Conservation (phyloP, 2,797 vertebrate species). For the Acipenser oxyrinchus region DNA sequence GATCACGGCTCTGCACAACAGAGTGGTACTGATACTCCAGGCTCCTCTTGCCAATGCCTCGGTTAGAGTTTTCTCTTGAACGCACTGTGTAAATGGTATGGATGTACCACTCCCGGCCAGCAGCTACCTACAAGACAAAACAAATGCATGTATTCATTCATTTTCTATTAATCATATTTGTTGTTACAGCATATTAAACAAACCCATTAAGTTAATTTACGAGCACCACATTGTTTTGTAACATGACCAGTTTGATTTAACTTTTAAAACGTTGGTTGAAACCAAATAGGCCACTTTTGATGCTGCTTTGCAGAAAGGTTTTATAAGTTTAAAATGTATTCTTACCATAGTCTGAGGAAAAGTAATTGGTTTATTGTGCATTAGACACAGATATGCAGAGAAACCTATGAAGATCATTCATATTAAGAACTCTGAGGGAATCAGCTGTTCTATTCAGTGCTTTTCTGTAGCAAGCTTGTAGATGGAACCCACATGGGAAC, state of each 20-base stretch:
- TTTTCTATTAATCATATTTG: not conserved
- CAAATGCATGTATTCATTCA: not conserved
- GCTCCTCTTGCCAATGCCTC: slow-evolving; percentile 79
- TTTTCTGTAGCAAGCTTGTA: not conserved
- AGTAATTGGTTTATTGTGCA: no score
- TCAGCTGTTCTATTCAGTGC: no score
- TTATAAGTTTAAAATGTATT: no score
- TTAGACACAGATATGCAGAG: no score
- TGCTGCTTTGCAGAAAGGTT: no score
- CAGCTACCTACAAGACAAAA: slow-evolving; percentile 64
- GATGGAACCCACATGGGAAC: no score
- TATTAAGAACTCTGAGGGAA: no score
- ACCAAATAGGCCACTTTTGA: no score
- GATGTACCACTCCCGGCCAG: slow-evolving; percentile 88
- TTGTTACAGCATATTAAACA: not conserved
- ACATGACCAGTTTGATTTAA: not conserved
- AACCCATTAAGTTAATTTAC: slow-evolving; percentile 17
- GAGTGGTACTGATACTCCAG: slow-evolving; percentile 64
- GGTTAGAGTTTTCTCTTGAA: slow-evolving; percentile 67
- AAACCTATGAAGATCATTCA: no score
- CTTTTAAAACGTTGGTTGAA: not conserved
- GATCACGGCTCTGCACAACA: slow-evolving; percentile 32
- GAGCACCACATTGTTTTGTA: no score
- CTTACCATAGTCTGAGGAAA: no score
- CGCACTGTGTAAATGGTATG: slow-evolving; percentile 90